Percentiles rank a stretch among this genome's conserved stretches.
Evolutionary conservation across 2,888 invertebrate species (phyloP).

Genomic region (Apodemia mormo): DNA sequence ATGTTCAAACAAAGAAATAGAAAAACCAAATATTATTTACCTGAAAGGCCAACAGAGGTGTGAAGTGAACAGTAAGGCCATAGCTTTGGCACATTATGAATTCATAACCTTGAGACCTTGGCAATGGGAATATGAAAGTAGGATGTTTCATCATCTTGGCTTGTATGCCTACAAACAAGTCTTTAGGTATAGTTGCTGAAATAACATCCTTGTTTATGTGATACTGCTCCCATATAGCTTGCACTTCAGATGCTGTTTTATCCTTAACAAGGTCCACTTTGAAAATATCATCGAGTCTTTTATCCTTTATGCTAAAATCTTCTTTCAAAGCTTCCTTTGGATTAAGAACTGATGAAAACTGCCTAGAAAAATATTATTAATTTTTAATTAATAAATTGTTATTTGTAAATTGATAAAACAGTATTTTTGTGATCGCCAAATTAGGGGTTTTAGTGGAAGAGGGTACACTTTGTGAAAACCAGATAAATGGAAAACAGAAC

Average conservation of each 20-base stretch:
- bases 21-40: too few species aligned
- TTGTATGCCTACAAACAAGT: constrained; percentile 82
- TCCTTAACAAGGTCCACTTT: constrained; percentile 88
- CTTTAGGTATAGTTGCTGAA: constrained; percentile 85
- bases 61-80: constrained; percentile 89
- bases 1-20: neutral
- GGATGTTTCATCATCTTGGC: constrained; percentile 82
- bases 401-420: too few species aligned
- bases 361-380: constrained; percentile 55
- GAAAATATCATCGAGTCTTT: constrained; percentile 86
- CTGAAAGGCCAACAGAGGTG: constrained; percentile 92
- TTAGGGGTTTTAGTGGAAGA: too few species aligned
- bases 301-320: constrained; percentile 48
- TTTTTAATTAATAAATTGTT: neutral
- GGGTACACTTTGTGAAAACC: too few species aligned
- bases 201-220: constrained; percentile 89
- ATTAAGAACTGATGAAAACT: constrained; percentile 84
- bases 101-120: constrained; percentile 91
- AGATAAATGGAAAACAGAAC: too few species aligned
- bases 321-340: constrained; percentile 78
- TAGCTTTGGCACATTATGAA: constrained; percentile 90
- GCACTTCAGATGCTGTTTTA: constrained; percentile 87
- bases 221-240: constrained; percentile 90
- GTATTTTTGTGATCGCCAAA: too few species aligned
- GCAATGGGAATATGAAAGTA: constrained; percentile 90